These are phyloP conservation scores for Tachysurus vachellii DNA, from an alignment of 2,113 vertebrate species.

Conservation along the genomic window DNA sequence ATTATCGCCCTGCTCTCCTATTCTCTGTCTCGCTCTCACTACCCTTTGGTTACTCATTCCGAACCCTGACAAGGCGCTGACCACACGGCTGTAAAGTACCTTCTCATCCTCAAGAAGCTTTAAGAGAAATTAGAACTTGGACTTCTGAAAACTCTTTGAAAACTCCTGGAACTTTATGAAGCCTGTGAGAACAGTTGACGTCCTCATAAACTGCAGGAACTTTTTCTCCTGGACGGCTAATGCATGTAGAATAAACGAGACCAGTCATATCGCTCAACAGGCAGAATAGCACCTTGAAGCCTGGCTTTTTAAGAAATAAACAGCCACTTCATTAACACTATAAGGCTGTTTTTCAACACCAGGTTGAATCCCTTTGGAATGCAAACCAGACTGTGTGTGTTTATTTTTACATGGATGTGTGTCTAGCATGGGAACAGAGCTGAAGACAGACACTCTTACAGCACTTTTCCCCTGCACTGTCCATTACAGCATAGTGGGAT, in stretches of 20 bases:
- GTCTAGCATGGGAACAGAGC: not conserved
- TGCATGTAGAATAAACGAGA: constrained; percentile 21
- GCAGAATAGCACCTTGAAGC: constrained; percentile 16
- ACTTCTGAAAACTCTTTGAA: not conserved
- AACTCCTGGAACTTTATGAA: not conserved
- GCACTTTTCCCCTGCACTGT: not conserved
- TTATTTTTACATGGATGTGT: not conserved
- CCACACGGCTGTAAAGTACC: constrained; percentile 1
- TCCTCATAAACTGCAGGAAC: not conserved
- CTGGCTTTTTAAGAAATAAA: constrained; percentile 39
- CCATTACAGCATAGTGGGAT: not conserved
- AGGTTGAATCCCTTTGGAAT: constrained; percentile 33
- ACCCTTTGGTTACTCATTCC: constrained; percentile 33
- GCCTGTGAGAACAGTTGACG: not conserved
- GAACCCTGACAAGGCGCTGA: constrained; percentile 32
- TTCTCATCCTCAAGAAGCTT: not conserved
- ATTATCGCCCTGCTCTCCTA: constrained; percentile 67
- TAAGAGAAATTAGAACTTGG: not conserved
- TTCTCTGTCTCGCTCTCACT: constrained; percentile 61
- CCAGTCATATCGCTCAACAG: not conserved
- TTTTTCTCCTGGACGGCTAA: not conserved
- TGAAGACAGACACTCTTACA: not conserved
- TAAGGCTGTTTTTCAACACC: constrained; percentile 37
- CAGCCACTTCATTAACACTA: constrained; percentile 46
- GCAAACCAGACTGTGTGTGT: constrained; percentile 28